Conservation (phyloP, 1,140 invertebrate genomes). For the Drosophila albomicans region DNA sequence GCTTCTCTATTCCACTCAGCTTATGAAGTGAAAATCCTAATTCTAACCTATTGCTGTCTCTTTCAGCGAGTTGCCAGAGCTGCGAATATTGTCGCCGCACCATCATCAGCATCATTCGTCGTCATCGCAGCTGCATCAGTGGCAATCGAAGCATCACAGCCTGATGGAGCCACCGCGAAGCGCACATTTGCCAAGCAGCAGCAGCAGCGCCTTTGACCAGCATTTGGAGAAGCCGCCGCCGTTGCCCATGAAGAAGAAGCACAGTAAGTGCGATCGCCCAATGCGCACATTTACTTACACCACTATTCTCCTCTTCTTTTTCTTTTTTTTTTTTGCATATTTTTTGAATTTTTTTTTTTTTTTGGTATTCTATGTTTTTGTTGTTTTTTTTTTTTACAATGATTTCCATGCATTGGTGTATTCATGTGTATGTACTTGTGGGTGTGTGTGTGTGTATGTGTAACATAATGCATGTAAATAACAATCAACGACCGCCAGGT, state of each 20-base stretch:
- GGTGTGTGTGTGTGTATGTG: constrained; percentile 23
- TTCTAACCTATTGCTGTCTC: not conserved
- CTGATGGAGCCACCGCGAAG: constrained; percentile 70
- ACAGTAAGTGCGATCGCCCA: constrained; percentile 91
- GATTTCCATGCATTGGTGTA: constrained; percentile 32
- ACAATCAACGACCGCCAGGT: constrained; percentile 43
- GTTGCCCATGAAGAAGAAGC: constrained; percentile 95
- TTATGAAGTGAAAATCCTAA: too few species aligned
- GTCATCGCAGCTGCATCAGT: constrained; percentile 60
- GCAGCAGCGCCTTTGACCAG: constrained; percentile 68
- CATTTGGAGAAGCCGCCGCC: constrained; percentile 91
- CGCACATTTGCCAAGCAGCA: constrained; percentile 52
- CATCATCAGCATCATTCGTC: constrained; percentile 50
- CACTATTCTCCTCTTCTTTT: constrained; percentile 45
- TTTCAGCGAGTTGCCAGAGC: constrained; percentile 65
- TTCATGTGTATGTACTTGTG: constrained; percentile 13
- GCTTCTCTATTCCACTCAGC: too few species aligned
- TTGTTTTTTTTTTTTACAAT: constrained; percentile 1
- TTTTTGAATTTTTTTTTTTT: constrained; percentile 42
- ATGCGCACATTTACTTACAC: constrained; percentile 60
- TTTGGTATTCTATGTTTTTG: constrained; percentile 18
- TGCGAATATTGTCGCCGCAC: constrained; percentile 61
- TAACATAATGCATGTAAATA: constrained; percentile 17
- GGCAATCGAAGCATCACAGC: constrained; percentile 79
- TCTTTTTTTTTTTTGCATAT: constrained; percentile 52